phyloP scores from a whole-genome alignment of 2,888 invertebrate genomes.

The Sialis lutaria region DNA sequence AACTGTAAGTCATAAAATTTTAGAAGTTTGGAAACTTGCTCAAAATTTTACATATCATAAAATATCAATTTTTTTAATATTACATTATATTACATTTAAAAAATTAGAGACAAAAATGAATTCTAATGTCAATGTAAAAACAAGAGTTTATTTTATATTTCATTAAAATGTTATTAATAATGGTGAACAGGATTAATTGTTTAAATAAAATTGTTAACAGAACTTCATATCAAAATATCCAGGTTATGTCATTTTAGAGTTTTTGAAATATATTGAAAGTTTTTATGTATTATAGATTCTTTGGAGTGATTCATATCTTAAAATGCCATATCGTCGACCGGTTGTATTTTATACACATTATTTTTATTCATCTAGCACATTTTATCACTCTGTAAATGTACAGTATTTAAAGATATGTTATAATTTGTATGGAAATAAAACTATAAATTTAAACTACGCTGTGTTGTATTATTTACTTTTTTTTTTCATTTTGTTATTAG shows the following conservation, averaged over 20 bases:
- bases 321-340: constrained; percentile 27
- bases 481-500: neutral
- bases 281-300: neutral
- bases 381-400: constrained; percentile 30
- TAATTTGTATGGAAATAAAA: constrained; percentile 69
- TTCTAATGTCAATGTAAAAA: too few relatives aligned
- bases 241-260: neutral
- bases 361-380: constrained; percentile 9
- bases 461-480: neutral
- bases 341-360: constrained; percentile 18
- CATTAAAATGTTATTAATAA: neutral
- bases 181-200: neutral
- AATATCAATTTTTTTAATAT: too few relatives aligned
- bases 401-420: constrained; percentile 69
- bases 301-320: constrained; percentile 22
- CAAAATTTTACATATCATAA: too few relatives aligned
- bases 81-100: neutral
- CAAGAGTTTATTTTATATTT: neutral
- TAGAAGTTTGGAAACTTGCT: too few relatives aligned
- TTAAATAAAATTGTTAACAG: neutral
- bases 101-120: too few relatives aligned
- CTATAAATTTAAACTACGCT: constrained; percentile 15
- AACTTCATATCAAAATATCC: neutral
- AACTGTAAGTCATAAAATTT: too few relatives aligned
- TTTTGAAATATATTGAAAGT: neutral